Evolutionary conservation across 1,140 invertebrate species (phyloP).

Genomic region (Lepidurus couesii): DNA sequence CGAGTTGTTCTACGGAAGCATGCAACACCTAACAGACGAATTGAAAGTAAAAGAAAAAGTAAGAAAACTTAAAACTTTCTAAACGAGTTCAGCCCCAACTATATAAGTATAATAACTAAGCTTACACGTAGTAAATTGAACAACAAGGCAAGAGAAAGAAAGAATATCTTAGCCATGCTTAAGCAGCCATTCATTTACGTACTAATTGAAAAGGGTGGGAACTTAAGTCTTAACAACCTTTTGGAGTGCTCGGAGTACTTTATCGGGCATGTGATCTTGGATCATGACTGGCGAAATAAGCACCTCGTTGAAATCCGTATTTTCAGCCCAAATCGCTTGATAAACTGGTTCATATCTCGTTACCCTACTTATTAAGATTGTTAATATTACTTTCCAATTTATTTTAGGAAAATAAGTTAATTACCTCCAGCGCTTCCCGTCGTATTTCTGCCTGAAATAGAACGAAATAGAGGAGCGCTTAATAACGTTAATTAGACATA

Average conservation of each 20-base stretch:
- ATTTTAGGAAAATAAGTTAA: neutral
- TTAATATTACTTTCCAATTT: neutral
- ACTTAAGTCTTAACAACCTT: conserved; percentile 59
- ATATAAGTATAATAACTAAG: neutral
- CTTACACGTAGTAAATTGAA: neutral
- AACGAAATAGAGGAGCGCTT: conserved; percentile 37
- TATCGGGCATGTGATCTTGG: conserved; percentile 89
- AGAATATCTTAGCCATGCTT: neutral
- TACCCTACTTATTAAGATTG: neutral
- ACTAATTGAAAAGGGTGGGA: neutral
- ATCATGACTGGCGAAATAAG: conserved; percentile 87
- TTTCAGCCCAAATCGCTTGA: conserved; percentile 82
- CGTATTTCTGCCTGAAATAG: conserved; percentile 62
- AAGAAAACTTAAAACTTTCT: neutral
- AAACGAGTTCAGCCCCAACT: neutral
- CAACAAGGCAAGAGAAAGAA: neutral
- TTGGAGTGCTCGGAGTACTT: conserved; percentile 75
- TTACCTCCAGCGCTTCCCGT: conserved; percentile 63
- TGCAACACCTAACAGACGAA: conserved; percentile 44
- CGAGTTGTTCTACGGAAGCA: conserved; percentile 46
- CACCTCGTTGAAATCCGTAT: conserved; percentile 82
- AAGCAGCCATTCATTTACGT: neutral
- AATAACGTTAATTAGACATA: conserved; percentile 31
- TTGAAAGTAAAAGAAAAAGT: conserved; percentile 25
- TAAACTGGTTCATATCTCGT: conserved; percentile 58